phyloP scores from a whole-genome alignment of 2,113 vertebrate species.

The Oostethus manadensis region DNA sequence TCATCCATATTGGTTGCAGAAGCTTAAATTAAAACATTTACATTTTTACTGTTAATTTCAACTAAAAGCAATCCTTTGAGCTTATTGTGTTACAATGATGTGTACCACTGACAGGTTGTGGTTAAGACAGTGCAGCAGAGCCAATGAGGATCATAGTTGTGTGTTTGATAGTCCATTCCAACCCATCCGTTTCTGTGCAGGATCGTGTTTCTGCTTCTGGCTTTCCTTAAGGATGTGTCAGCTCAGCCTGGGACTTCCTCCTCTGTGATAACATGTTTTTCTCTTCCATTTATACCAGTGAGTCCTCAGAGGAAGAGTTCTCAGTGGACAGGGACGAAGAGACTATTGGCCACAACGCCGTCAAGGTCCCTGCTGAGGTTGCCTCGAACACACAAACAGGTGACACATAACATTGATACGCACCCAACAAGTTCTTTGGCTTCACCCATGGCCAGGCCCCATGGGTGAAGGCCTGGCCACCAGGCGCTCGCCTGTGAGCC shows the following conservation, averaged over 20 bases:
- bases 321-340: slow-evolving; percentile 61
- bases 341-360: not conserved
- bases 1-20: no score
- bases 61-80: no score
- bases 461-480: no score
- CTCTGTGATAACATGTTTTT: slow-evolving; percentile 14
- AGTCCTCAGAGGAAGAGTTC: slow-evolving; percentile 71
- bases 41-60: no score
- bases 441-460: no score
- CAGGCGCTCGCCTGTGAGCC: no score
- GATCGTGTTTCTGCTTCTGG: not conserved
- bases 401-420: slow-evolving; percentile 23
- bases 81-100: not conserved
- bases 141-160: not conserved
- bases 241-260: slow-evolving; percentile 4
- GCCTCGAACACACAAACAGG: slow-evolving; percentile 48
- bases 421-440: slow-evolving; percentile 9
- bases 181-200: not conserved
- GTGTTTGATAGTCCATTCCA: not conserved
- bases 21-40: no score
- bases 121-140: no score
- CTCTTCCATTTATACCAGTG: slow-evolving; percentile 43
- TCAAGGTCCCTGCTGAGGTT: slow-evolving; percentile 5
- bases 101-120: not conserved
- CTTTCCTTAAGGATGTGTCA: not conserved